Conservation (phyloP, 2,797 vertebrate species). For the Meriones psammophilus region DNA sequence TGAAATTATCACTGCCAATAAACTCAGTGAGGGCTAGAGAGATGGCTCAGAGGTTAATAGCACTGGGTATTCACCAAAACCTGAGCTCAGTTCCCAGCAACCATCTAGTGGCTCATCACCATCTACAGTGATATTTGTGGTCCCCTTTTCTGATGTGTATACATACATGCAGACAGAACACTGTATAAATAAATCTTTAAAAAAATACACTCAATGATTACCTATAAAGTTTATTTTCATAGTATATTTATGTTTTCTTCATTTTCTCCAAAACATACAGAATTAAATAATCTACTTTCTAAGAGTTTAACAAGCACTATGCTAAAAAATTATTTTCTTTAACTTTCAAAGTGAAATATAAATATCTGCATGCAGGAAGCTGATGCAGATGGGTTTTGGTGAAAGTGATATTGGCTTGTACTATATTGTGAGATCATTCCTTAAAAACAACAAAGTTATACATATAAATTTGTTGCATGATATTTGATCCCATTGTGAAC, state of each 20-base stretch:
- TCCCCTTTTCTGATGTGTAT: too few species aligned
- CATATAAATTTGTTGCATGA: too few species aligned
- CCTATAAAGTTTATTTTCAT: background rate
- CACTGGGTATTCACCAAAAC: too few species aligned
- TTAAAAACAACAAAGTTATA: too few species aligned
- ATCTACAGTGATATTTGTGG: too few species aligned
- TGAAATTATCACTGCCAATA: background rate
- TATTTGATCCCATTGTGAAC: too few species aligned
- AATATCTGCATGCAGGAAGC: background rate
- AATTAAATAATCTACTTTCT: background rate
- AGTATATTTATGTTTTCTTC: background rate
- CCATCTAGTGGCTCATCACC: too few species aligned
- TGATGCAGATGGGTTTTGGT: background rate
- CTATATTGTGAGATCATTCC: background rate
- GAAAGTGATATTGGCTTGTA: background rate
- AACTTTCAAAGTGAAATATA: background rate
- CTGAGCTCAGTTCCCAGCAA: too few species aligned
- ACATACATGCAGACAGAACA: too few species aligned
- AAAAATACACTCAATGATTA: background rate
- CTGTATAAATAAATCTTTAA: too few species aligned
- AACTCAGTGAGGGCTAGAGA: background rate
- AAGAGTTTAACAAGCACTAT: background rate
- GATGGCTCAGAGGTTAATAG: too few species aligned
- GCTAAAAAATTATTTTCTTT: background rate
- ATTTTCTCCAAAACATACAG: background rate